Evolutionary conservation across 2,888 invertebrate species (phyloP), one percentile per base, ranked within the genome.

Genomic region (Aromia moschata): DNA sequence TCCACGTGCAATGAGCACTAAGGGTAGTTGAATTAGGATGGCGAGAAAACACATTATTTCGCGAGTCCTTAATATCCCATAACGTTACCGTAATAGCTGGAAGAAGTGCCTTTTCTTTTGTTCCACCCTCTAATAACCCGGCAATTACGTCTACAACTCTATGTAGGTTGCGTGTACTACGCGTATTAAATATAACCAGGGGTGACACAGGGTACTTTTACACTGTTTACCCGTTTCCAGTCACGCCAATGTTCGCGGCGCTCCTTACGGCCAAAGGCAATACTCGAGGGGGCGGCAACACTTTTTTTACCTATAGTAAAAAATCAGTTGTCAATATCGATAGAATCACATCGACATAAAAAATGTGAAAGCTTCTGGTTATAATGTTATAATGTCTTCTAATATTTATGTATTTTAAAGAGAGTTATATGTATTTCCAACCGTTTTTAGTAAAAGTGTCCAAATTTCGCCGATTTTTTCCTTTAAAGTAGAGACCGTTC

Each of bases 121-220:
- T 60, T 47, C 62, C 58, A 62, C 62, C 59, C 56, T 56, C 59
- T 60, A 60, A 62, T 62, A 59, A 60, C 53, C n/a, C 36, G 45
- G 46, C 60, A 62, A 65, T 65, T 65, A 63, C 45, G 54, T 54
- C 51, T 56, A 58, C 55, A 55, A 57, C 47, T 56, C 55, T 53
- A 58, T 62, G 62, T 56, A 61, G 60, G 61, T 69, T 43, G 69
- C 69, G 66, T 69, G 69, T 45, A 53, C 57, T 45, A 40, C 31
- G 38, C 54, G 41, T 66, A 69, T 69, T 64, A 69, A 69, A 53
- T 57, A 52, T 61, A 58, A 57, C 62, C 51, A 44, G 56, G n/a
- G 52, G 64, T 63, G 69, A 69, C 69, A 65, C 61, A 61, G 51
- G 59, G 60, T 65, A 64, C 60, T 69, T 64, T 66, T 67, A 65